Conservation (phyloP, 2,888 invertebrate genomes). For the Pseudeuparius sepicola region DNA sequence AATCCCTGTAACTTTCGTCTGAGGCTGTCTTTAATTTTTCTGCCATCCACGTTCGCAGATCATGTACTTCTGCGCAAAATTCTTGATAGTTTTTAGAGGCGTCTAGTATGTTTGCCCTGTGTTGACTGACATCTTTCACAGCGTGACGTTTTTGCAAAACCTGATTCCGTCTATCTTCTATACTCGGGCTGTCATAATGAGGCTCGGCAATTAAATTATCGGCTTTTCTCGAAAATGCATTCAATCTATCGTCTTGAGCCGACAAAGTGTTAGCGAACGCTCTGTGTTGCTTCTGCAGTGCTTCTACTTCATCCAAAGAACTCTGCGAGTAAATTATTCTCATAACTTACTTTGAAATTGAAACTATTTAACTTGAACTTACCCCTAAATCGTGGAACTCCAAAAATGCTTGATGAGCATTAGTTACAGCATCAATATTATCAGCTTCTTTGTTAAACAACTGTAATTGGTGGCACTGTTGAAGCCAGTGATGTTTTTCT, state of each 20-base stretch:
- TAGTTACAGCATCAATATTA: conserved; percentile 90
- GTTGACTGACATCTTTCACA: conserved; percentile 65
- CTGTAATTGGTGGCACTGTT: conserved; percentile 82
- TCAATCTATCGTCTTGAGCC: conserved; percentile 87
- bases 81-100: conserved; percentile 86
- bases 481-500: conserved; percentile 74
- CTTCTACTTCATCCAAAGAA: conserved; percentile 85
- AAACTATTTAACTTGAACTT: conserved; percentile 31
- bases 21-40: conserved; percentile 87
- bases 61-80: conserved; percentile 86
- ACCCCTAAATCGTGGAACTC: conserved; percentile 83
- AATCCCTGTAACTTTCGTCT: conserved; percentile 86
- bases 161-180: conserved; percentile 60
- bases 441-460: conserved; percentile 93
- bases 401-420: conserved; percentile 87
- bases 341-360: neutral
- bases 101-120: conserved; percentile 62
- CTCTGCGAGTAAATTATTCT: conserved; percentile 43
- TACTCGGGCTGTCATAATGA: conserved; percentile 69
- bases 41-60: conserved; percentile 79
- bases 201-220: conserved; percentile 65
- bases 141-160: conserved; percentile 64
- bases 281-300: conserved; percentile 83
- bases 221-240: conserved; percentile 73
- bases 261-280: conserved; percentile 86